A percentile compares a stretch with the other conserved stretches of the same genome.
Conservation (phyloP, 2,888 invertebrate genomes). For the Chouioia cunea region DNA sequence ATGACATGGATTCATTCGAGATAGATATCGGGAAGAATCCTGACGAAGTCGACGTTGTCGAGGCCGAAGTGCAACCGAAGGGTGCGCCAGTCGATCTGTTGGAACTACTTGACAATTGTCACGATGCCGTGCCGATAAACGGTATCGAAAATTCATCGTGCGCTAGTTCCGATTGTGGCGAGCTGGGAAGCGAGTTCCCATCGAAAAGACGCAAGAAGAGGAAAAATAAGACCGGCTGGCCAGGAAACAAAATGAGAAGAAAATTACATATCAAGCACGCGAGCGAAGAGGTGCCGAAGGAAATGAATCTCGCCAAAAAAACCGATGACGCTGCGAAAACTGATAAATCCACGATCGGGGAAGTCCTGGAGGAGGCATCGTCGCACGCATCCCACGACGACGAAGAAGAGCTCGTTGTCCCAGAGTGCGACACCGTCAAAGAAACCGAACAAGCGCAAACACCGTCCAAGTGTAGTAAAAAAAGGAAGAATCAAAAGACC, state of each 20-base stretch:
- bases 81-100: constrained; percentile 63
- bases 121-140: constrained; percentile 55
- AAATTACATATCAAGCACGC: constrained; percentile 55
- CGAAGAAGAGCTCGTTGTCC: constrained; percentile 62
- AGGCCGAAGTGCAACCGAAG: constrained; percentile 50
- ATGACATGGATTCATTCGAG: constrained; percentile 70
- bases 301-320: constrained; percentile 52
- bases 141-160: constrained; percentile 64
- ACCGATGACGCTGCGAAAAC: constrained; percentile 17
- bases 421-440: constrained; percentile 62
- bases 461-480: background rate
- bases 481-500: constrained; percentile 15
- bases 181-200: constrained; percentile 58
- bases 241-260: constrained; percentile 67
- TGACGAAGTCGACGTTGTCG: constrained; percentile 45
- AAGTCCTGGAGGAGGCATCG: constrained; percentile 29
- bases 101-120: constrained; percentile 63
- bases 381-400: constrained; percentile 61
- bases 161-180: constrained; percentile 66
- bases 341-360: background rate
- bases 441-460: constrained; percentile 43
- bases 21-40: constrained; percentile 50
- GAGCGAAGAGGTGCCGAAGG: constrained; percentile 54
- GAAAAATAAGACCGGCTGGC: constrained; percentile 87
- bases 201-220: constrained; percentile 73